These are phyloP conservation scores for Hydraecia micacea DNA, from an alignment of 2,888 invertebrate species.

Conservation along the genomic window DNA sequence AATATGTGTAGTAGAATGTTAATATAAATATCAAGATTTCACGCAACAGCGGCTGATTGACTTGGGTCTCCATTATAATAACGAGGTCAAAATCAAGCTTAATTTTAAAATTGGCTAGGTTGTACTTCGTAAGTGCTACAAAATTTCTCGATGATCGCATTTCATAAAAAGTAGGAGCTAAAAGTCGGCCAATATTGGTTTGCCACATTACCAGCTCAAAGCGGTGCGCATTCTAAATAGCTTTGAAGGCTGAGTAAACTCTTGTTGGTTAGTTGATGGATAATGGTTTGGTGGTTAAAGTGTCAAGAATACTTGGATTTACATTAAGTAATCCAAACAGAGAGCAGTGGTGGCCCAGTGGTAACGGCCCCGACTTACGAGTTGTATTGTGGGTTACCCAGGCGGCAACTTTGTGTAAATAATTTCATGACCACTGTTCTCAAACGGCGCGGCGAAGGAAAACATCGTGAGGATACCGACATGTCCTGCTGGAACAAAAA, in stretches of 20 bases:
- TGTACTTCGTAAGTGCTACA: not conserved
- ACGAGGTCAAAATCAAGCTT: constrained; percentile 6
- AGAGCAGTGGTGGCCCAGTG: not conserved
- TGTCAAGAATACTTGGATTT: constrained; percentile 18
- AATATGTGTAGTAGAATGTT: too few species aligned
- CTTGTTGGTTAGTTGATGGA: constrained; percentile 17
- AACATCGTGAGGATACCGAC: too few species aligned
- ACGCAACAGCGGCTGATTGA: constrained; percentile 34
- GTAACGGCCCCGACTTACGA: not conserved
- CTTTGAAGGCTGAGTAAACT: constrained; percentile 15
- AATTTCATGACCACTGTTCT: not conserved
- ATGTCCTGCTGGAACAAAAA: too few species aligned
- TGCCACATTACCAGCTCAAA: constrained; percentile 11
- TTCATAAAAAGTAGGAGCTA: constrained; percentile 28
- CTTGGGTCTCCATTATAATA: constrained; percentile 4
- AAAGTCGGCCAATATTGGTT: constrained; percentile 20
- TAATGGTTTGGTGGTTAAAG: constrained; percentile 26
- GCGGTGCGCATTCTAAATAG: constrained; percentile 17
- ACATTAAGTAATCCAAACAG: not conserved
- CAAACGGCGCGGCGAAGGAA: too few species aligned
- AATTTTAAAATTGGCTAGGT: not conserved
- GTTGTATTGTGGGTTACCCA: not conserved
- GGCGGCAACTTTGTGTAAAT: not conserved
- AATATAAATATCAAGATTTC: constrained; percentile 13
- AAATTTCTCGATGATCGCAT: constrained; percentile 8